Conservation (phyloP, 2,797 vertebrate species). For the Ctenosaura bakeri region DNA sequence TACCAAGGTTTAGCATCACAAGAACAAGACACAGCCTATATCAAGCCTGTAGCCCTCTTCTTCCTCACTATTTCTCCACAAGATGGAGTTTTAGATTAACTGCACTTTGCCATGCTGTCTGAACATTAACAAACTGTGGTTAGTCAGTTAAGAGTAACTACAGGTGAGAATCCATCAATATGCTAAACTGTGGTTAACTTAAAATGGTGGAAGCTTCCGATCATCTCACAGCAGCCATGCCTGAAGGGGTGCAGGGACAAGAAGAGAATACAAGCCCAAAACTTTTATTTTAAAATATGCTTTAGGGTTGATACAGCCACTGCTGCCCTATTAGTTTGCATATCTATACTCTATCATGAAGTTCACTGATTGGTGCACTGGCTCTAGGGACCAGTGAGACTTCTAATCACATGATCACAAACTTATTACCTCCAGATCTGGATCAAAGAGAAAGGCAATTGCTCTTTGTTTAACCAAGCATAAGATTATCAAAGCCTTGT, state of each 20-base stretch:
- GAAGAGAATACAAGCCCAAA: no score
- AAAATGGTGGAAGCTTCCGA: neutral
- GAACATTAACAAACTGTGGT: neutral
- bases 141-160: neutral
- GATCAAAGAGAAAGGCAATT: neutral
- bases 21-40: neutral
- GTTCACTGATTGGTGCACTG: neutral
- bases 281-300: neutral
- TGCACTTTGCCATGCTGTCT: neutral
- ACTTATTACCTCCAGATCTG: neutral
- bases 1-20: neutral
- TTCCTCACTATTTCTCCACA: neutral
- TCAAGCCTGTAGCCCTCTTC: neutral
- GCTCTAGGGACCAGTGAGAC: no score
- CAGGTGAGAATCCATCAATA: neutral
- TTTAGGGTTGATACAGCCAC: neutral
- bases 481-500: neutral
- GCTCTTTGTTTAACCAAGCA: neutral
- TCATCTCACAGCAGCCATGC: neutral
- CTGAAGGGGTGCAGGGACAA: neutral
- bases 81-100: neutral
- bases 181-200: neutral
- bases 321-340: no score
- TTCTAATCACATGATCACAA: neutral
- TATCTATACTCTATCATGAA: neutral